Conservation (phyloP, 2,797 vertebrate genomes). For the Enteromius paludinosus region DNA sequence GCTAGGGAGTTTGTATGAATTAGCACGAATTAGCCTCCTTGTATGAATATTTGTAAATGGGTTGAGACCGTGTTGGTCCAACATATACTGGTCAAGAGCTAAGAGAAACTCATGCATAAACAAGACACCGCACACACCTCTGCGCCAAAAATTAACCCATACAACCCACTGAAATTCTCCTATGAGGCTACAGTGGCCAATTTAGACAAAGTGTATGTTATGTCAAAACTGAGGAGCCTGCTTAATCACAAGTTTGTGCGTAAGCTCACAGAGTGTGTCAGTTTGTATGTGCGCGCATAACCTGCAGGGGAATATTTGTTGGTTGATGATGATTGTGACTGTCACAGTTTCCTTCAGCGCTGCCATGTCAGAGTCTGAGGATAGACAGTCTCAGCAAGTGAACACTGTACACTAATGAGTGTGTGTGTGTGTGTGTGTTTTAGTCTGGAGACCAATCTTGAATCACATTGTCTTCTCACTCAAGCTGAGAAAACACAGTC, state of each 20-base stretch:
- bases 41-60: too few relatives aligned
- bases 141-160: neutral
- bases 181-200: slow-evolving; percentile 36
- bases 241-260: slow-evolving; percentile 30
- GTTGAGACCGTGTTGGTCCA: neutral
- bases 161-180: slow-evolving; percentile 37
- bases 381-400: slow-evolving; percentile 52
- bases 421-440: neutral
- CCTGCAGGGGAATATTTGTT: slow-evolving; percentile 45
- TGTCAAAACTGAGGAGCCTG: slow-evolving; percentile 53
- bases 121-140: slow-evolving; percentile 13
- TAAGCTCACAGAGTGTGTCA: slow-evolving; percentile 19
- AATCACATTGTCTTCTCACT: slow-evolving; percentile 28
- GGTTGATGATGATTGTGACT: slow-evolving; percentile 37
- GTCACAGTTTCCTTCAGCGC: slow-evolving; percentile 53
- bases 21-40: too few relatives aligned
- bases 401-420: slow-evolving; percentile 39
- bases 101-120: neutral
- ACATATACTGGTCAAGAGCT: neutral
- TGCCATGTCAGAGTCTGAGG: slow-evolving; percentile 47
- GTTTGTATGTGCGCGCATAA: slow-evolving; percentile 28
- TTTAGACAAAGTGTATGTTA: slow-evolving; percentile 49
- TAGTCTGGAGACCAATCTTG: slow-evolving; percentile 38
- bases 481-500: slow-evolving; percentile 28
- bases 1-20: too few relatives aligned